These are phyloP conservation scores for Silurus meridionalis DNA, from an alignment of 2,113 vertebrate species.

Conservation along the genomic window DNA sequence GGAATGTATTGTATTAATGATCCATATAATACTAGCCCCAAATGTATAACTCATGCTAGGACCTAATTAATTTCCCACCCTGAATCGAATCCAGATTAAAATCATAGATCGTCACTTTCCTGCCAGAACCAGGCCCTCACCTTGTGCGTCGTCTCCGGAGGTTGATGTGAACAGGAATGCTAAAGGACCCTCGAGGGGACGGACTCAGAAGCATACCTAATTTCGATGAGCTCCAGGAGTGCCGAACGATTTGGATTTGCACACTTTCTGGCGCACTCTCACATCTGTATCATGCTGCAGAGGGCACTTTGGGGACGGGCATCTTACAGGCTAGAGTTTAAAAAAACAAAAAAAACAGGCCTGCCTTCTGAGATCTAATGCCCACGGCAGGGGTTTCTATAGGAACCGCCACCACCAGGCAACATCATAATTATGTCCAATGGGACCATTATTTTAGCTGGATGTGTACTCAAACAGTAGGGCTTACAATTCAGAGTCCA, in stretches of 20 bases:
- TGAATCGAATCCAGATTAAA: neutral
- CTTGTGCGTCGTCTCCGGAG: constrained; percentile 72
- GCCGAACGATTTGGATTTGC: constrained; percentile 14
- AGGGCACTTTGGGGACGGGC: constrained; percentile 44
- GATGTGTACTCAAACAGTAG: neutral
- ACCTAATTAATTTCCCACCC: neutral
- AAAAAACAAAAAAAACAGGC: constrained; percentile 44
- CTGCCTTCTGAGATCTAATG: constrained; percentile 49
- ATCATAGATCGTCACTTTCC: neutral
- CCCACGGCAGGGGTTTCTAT: constrained; percentile 65
- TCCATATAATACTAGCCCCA: neutral
- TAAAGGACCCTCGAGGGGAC: constrained; percentile 74
- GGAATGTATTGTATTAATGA: neutral
- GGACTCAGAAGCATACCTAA: constrained; percentile 65
- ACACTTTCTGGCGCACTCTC: neutral
- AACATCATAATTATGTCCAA: constrained; percentile 67
- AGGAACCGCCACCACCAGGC: constrained; percentile 68
- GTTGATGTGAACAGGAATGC: constrained; percentile 79
- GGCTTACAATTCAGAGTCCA: neutral
- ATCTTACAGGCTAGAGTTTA: constrained; percentile 44
- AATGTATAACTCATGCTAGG: neutral
- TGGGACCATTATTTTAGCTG: constrained; percentile 54
- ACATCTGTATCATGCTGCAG: neutral
- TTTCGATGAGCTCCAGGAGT: constrained; percentile 14
- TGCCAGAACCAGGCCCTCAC: constrained; percentile 66